Base-by-base conservation (phyloP, 2,797 vertebrate genomes). In the Falco berigora region DNA sequence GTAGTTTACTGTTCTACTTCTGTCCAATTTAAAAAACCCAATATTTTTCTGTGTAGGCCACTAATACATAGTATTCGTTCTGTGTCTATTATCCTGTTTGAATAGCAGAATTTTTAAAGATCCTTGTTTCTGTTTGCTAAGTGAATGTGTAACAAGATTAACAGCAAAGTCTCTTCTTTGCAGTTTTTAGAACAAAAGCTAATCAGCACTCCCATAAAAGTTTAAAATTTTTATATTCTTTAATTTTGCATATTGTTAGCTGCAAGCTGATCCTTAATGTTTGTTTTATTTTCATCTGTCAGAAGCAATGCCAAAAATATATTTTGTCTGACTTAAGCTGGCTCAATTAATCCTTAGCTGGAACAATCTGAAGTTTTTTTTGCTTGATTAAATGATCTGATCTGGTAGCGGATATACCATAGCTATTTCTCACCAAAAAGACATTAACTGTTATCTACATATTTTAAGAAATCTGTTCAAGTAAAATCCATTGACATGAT, bases 171-270 rank as follows among this genome's bases (percentile, higher is more conserved):
- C 92, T 94, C 81, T 81, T 93, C 92, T 77, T 40, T 59, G 77
- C 84, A 87, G 91, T 93, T 95, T 91, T 94, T 47, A 53, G 28
- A 97, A 96, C 95, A 97, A 97, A 97, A 98, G 91, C 92, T 90
- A 94, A 97, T 97, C 96, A 96, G 79, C 52, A 32, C 79, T 95
- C 52, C 93, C 78, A 95, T 90, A 73, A 92, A 97, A 96, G 53
- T 95, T 97, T 95, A 69, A 97, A 94, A 95, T 93, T 76, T 95
- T 91, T 96, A 93, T 87, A 88, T 93, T 96, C 92, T 96, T 98
- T 97, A 96, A 98, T 98, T 97, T 96, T 97, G 94, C 93, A 97
- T 98, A 92, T 96, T 94, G 96, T 97, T 97, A 96, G 92, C 96
- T 96, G 80, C 90, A 92, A 96, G 88, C 91, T 84, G 63, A 91